Percentiles rank a stretch among this genome's conserved stretches.
Evolutionary conservation across 2,888 invertebrate genomes (phyloP).

Genomic region (Bibio marci): DNA sequence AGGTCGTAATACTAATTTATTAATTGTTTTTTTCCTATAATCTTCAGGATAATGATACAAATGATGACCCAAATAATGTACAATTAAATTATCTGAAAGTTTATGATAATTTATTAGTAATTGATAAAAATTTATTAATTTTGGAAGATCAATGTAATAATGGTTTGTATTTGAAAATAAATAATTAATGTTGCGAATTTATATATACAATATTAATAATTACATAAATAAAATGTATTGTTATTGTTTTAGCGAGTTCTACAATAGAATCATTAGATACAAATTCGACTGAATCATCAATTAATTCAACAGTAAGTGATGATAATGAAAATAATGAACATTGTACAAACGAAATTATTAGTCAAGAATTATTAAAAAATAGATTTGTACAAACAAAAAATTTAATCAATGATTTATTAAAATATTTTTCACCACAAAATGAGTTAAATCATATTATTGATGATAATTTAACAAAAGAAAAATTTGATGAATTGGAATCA

Average conservation of each 20-base stretch:
- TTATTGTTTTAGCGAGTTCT: neutral
- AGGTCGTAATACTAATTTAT: too few relatives aligned
- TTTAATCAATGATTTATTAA: too few relatives aligned
- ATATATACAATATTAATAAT: too few relatives aligned
- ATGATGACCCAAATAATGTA: constrained; percentile 9
- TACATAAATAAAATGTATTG: too few relatives aligned
- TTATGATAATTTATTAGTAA: constrained; percentile 6
- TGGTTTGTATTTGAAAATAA: too few relatives aligned
- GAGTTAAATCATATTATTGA: neutral
- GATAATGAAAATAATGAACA: neutral
- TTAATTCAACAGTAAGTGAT: neutral
- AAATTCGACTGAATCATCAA: neutral
- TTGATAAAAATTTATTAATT: constrained; percentile 6
- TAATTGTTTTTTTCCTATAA: too few relatives aligned
- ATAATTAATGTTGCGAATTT: too few relatives aligned
- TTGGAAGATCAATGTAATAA: constrained; percentile 5
- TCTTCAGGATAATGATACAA: constrained; percentile 19
- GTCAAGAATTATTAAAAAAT: too few relatives aligned
- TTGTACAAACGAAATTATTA: too few relatives aligned
- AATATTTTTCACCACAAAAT: too few relatives aligned
- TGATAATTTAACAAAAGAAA: constrained; percentile 2
- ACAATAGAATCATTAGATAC: neutral
- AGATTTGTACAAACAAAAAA: too few relatives aligned
- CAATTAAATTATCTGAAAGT: constrained; percentile 1
- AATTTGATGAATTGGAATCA: constrained; percentile 7